Evolutionary conservation across 2,888 invertebrate genomes (phyloP).

Genomic region (Acanthosepion lycidas): DNA sequence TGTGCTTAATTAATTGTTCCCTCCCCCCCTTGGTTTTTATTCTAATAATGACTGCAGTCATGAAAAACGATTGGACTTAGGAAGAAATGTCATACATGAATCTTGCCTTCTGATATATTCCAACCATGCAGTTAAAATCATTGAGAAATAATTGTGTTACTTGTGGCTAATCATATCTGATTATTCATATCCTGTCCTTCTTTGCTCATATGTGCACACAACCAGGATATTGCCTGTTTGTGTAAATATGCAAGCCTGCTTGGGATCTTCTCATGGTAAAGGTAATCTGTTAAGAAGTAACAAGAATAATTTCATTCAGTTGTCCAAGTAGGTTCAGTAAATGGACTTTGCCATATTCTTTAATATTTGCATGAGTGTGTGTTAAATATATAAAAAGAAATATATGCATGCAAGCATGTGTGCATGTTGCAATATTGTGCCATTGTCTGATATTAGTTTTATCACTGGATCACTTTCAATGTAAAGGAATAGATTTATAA

Average conservation of each 20-base stretch:
- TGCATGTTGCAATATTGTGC: not conserved
- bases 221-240: not conserved
- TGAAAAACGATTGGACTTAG: not conserved
- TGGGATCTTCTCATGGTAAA: not conserved
- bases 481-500: too few relatives aligned
- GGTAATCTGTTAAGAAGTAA: not conserved
- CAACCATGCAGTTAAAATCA: not conserved
- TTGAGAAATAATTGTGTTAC: not conserved
- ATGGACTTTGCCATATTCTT: too few relatives aligned
- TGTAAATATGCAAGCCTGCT: slow-evolving; percentile 33
- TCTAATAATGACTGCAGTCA: not conserved
- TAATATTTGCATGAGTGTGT: too few relatives aligned
- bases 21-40: not conserved
- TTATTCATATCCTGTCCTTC: not conserved
- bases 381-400: not conserved
- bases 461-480: too few relatives aligned
- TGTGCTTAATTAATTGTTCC: not conserved
- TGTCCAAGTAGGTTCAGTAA: too few relatives aligned
- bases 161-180: slow-evolving; percentile 22
- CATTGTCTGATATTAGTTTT: too few relatives aligned
- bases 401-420: not conserved
- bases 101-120: not conserved
- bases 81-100: not conserved
- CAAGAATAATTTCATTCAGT: not conserved
- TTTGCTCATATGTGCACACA: not conserved